Base-by-base conservation (phyloP, 2,888 invertebrate species). In the Cacoxenus indagator region DNA sequence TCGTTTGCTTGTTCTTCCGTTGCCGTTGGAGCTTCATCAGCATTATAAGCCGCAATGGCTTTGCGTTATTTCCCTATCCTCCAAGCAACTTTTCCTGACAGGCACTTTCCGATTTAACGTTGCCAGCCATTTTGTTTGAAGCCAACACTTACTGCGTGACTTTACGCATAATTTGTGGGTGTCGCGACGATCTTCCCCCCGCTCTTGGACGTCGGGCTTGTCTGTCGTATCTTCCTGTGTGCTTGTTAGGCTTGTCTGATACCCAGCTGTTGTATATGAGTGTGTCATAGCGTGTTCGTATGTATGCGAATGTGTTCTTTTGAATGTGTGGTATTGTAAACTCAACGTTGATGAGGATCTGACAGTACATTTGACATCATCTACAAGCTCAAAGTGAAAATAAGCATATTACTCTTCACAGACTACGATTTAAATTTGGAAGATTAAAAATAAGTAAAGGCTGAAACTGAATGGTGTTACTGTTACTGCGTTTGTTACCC, bases 261-360 rank as follows among this genome's bases (percentile, higher is more conserved):
- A 29, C 29, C 8, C 54, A 27, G 17, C 19, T 0, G 27, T 29
- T 57, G 57, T n/a, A n/a, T n/a, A n/a, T 17, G 17, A 14, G 26
- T 57, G 54, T 6, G 11, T 24, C 54, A 54, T 54, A 24, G 24
- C 24, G 54, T 24, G 24, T 61, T 54, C 17, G 48, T 45, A 11
- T 67, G 59, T 26, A 17, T 51, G 67, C 51, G 9, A 48, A 14
- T 43, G 48, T 65, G 67, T 37, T 37, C 14, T 8, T 37, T 37
- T 37, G 37, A 11, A 1, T 14, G 37, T 37, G 0, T 37, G n/a
- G 8, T 37, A 8, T 37, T 37, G 37, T 37, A 11, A 37, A 14
- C 14, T 14, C 37, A 14, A 37, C 37, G 14, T 37, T 37, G 37
- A 37, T 37, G 37, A 37, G 37, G 37, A 37, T 37, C 37, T 37